Conservation (phyloP, 2,797 vertebrate genomes). For the Bradypodion ventrale region DNA sequence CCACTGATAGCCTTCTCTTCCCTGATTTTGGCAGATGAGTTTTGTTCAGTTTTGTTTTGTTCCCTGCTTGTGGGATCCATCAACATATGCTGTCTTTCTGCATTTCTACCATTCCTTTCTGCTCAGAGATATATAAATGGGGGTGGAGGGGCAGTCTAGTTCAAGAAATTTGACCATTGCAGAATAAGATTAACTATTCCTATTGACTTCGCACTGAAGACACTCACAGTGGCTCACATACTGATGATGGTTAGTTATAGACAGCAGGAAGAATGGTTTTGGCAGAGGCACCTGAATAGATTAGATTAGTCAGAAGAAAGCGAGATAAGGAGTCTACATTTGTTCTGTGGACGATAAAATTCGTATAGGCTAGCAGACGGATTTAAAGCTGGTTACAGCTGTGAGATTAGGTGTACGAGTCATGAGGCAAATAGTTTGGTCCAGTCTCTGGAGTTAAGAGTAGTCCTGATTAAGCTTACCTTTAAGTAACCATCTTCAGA, state of each 20-base stretch:
- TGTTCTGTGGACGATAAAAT: conserved; percentile 59
- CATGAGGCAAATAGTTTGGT: conserved; percentile 61
- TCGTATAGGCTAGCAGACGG: conserved; percentile 57
- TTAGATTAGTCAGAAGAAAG: conserved; percentile 64
- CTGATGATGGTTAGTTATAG: conserved; percentile 32
- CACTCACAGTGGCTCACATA: not conserved
- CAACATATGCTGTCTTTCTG: not conserved
- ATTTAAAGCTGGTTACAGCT: conserved; percentile 63
- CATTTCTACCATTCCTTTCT: not conserved
- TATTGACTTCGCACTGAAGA: conserved; percentile 11
- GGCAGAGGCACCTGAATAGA: conserved; percentile 51
- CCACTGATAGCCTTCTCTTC: not conserved
- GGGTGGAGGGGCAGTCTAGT: not conserved
- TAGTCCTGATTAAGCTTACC: conserved; percentile 61
- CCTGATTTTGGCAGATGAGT: not conserved
- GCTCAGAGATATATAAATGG: not conserved
- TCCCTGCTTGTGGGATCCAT: not conserved
- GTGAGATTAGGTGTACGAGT: conserved; percentile 62
- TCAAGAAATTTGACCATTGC: not conserved
- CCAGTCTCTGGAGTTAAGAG: conserved; percentile 62
- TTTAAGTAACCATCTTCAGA: conserved; percentile 73
- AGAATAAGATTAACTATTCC: conserved; percentile 8
- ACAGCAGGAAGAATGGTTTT: conserved; percentile 56
- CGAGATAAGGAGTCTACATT: conserved; percentile 66
- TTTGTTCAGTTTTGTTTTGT: not conserved